Percentiles rank a stretch among this genome's conserved stretches.
Evolutionary conservation across 2,888 invertebrate species (phyloP).

Genomic region (Agriopis aurantiaria): DNA sequence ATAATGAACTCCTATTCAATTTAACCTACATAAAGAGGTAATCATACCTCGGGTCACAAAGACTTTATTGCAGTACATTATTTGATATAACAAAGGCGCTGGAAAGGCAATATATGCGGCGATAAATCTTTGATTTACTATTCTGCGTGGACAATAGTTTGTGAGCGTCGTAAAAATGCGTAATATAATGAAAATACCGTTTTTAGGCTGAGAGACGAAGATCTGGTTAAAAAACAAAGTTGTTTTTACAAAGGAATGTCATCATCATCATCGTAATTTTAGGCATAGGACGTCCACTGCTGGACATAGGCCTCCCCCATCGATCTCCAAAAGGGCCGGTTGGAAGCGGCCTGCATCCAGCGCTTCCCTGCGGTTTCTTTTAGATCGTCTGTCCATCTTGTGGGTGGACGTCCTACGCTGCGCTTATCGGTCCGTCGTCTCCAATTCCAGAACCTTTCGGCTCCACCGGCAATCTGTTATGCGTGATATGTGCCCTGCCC

Average conservation of each 20-base stretch:
- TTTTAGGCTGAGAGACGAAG: slow-evolving; percentile 12
- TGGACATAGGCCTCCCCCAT: no score
- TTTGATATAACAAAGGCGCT: slow-evolving; percentile 47
- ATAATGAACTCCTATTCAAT: slow-evolving; percentile 43
- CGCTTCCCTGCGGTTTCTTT: no score
- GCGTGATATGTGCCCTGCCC: no score
- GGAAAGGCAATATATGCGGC: slow-evolving; percentile 42
- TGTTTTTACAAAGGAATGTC: neutral
- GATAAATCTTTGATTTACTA: slow-evolving; percentile 51
- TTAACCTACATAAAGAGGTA: slow-evolving; percentile 38
- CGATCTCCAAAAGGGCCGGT: no score
- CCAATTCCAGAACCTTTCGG: no score
- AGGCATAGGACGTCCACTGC: no score
- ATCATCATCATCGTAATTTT: no score
- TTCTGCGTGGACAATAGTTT: slow-evolving; percentile 47
- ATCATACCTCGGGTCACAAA: slow-evolving; percentile 33
- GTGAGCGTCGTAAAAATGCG: slow-evolving; percentile 39
- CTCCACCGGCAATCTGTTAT: no score
- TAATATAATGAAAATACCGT: slow-evolving; percentile 28
- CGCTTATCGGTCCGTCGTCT: no score
- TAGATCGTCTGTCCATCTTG: no score
- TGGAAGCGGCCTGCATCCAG: no score
- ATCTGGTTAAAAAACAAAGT: neutral
- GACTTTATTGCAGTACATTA: slow-evolving; percentile 51
- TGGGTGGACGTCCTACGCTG: neutral